A percentile compares a stretch with the other conserved stretches of the same genome.
These are phyloP conservation scores for Camponotus floridanus DNA, from an alignment of 1,140 invertebrate species.

Conservation along the genomic window DNA sequence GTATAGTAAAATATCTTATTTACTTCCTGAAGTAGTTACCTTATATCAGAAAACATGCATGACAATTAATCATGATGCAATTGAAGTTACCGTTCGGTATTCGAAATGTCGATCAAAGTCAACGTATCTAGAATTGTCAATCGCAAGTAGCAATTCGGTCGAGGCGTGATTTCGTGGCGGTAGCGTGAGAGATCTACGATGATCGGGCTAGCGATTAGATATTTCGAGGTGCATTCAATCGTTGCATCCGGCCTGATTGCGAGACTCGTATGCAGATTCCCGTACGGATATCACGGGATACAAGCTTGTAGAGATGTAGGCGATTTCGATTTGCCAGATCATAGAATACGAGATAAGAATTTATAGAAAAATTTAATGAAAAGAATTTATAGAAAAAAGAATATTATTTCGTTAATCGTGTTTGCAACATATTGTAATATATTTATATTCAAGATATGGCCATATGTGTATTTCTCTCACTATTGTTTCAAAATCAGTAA, in stretches of 20 bases:
- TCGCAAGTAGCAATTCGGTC: constrained; percentile 28
- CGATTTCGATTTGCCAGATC: not conserved
- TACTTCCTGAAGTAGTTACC: not conserved
- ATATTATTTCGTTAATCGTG: too few species aligned
- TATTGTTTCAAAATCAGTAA: constrained; percentile 11
- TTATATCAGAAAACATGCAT: not conserved
- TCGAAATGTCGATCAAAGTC: not conserved
- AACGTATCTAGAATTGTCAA: constrained; percentile 36
- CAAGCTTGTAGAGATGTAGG: constrained; percentile 12
- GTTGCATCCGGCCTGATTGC: constrained; percentile 59
- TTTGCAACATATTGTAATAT: too few species aligned
- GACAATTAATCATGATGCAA: not conserved
- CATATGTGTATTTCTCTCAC: not conserved
- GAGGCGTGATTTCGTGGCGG: constrained; percentile 28
- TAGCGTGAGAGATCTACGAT: constrained; percentile 29
- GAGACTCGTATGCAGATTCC: constrained; percentile 57
- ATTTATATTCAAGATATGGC: not conserved
- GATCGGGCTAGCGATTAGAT: constrained; percentile 59
- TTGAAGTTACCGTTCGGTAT: not conserved
- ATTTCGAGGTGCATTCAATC: constrained; percentile 63
- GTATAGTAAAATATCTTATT: not conserved
- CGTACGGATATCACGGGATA: constrained; percentile 1
- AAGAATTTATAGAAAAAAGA: constrained; percentile 22
- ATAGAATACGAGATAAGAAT: constrained; percentile 4
- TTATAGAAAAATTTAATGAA: not conserved